Evolutionary conservation across 1,140 invertebrate species (phyloP).

Genomic region (Batillaria attramentaria): DNA sequence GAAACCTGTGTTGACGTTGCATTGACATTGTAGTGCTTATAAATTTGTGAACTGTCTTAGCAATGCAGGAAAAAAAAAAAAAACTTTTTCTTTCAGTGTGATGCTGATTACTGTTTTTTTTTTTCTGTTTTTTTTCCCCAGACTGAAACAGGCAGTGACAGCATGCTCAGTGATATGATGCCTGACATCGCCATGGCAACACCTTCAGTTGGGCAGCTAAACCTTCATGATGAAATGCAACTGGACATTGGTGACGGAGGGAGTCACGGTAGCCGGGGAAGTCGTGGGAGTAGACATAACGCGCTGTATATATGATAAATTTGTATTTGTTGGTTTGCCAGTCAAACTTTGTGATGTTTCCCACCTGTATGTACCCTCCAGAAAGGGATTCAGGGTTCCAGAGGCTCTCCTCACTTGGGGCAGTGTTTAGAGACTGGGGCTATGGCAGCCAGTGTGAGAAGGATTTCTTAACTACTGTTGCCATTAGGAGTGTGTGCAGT

Average conservation of each 20-base stretch:
- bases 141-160: slow-evolving; percentile 77
- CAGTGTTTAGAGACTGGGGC: neutral
- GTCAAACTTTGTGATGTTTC: neutral
- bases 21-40: no score
- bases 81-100: neutral
- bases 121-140: slow-evolving; percentile 59
- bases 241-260: slow-evolving; percentile 82
- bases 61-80: no score
- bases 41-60: no score
- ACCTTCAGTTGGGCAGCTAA: slow-evolving; percentile 80
- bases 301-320: slow-evolving; percentile 62
- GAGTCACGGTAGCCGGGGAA: slow-evolving; percentile 48
- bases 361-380: neutral
- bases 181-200: slow-evolving; percentile 92
- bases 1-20: no score
- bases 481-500: no score
- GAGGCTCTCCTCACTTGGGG: neutral
- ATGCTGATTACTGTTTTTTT: slow-evolving; percentile 4
- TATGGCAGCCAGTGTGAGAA: no score
- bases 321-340: neutral
- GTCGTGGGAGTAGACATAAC: slow-evolving; percentile 33
- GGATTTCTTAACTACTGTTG: no score
- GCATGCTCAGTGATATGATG: slow-evolving; percentile 85
- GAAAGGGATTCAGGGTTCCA: neutral
- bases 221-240: slow-evolving; percentile 78